Conservation (phyloP, 2,113 vertebrate species). For the Callipepla squamata region DNA sequence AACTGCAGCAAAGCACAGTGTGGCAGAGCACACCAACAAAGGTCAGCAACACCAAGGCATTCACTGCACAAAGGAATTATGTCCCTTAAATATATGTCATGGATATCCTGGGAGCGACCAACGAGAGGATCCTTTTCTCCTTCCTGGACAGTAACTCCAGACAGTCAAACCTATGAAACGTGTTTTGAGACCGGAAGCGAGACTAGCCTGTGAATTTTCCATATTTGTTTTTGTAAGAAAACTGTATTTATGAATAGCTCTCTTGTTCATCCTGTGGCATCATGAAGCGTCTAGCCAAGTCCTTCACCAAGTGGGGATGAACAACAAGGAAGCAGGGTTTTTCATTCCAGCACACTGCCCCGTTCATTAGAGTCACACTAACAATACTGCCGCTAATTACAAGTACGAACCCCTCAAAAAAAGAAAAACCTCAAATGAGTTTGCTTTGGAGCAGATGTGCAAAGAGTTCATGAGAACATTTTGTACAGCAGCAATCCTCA, state of each 20-base stretch:
- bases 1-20: background rate
- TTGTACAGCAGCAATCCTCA: background rate
- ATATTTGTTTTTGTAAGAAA: slow-evolving; percentile 15
- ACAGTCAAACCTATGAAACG: background rate
- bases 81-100: accelerated
- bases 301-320: background rate
- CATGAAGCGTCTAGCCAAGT: background rate
- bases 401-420: background rate
- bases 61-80: too few relatives aligned
- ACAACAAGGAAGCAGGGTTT: background rate
- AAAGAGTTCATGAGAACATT: background rate
- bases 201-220: background rate
- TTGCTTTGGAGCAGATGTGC: background rate
- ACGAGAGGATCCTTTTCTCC: background rate
- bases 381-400: background rate
- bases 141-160: background rate
- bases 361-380: background rate
- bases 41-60: too few relatives aligned
- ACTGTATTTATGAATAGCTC: background rate
- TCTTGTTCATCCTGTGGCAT: background rate
- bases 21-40: background rate
- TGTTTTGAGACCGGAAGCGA: background rate
- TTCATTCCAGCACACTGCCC: background rate
- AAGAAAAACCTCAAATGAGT: background rate
- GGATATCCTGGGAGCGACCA: background rate